Conservation (phyloP, 2,113 vertebrate species). For the Dromaius novaehollandiae region DNA sequence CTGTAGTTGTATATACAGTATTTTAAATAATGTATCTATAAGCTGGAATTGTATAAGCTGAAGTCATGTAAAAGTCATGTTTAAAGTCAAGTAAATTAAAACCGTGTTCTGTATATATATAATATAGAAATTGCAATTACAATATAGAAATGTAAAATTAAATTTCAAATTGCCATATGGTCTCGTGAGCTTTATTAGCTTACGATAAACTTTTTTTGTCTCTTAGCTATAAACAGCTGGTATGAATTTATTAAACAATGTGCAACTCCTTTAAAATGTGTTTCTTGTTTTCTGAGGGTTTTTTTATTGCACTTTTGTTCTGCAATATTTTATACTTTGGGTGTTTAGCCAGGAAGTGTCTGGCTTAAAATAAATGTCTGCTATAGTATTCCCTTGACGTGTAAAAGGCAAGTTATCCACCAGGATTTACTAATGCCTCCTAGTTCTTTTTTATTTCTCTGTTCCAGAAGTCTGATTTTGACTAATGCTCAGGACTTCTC, state of each 20-base stretch:
- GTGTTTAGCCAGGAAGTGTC: neutral
- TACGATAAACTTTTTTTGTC: neutral
- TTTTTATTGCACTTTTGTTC: slow-evolving; percentile 23
- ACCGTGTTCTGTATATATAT: accelerated
- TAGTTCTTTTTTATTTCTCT: neutral
- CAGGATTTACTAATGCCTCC: neutral
- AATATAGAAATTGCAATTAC: too few relatives aligned
- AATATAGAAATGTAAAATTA: neutral
- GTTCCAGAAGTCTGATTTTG: neutral
- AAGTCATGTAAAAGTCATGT: neutral
- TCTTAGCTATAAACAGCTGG: slow-evolving; percentile 8
- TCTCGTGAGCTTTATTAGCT: neutral
- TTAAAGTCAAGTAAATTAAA: neutral
- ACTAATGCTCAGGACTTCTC: neutral
- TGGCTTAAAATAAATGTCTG: slow-evolving; percentile 17
- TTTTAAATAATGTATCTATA: neutral
- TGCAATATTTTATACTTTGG: slow-evolving; percentile 8
- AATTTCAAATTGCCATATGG: neutral
- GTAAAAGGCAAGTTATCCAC: neutral
- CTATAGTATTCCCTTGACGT: neutral
- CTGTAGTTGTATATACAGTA: neutral
- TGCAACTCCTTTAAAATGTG: slow-evolving; percentile 13
- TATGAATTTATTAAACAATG: slow-evolving; percentile 1
- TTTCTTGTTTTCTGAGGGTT: slow-evolving; percentile 22
- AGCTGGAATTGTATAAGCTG: neutral